A percentile compares a stretch with the other conserved stretches of the same genome.
These are phyloP conservation scores for Rhagoletis pomonella DNA, from an alignment of 1,140 invertebrate species.

Conservation along the genomic window DNA sequence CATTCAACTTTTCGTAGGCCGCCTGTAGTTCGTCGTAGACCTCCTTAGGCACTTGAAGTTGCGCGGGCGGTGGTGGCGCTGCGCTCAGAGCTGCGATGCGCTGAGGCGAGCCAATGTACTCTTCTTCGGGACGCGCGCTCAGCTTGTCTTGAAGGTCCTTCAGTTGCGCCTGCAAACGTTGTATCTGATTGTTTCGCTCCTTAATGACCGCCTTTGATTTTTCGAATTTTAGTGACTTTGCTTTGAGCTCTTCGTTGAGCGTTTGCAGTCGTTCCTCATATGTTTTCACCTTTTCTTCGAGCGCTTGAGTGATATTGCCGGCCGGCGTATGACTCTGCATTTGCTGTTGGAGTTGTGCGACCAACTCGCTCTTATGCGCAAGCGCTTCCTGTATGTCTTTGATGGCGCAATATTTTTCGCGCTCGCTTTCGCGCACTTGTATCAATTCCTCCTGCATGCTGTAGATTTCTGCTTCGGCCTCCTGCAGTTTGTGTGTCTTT, in stretches of 20 bases:
- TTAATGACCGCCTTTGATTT: constrained; percentile 74
- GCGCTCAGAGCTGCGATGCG: not conserved
- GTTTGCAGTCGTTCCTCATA: constrained; percentile 48
- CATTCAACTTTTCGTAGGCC: constrained; percentile 74
- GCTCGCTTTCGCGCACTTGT: constrained; percentile 39
- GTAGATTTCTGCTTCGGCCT: constrained; percentile 54
- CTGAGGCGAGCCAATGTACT: not conserved
- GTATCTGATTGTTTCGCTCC: constrained; percentile 68
- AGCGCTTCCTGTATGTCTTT: constrained; percentile 38
- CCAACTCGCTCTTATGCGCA: not conserved
- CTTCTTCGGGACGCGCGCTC: constrained; percentile 53
- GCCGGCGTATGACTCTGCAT: not conserved
- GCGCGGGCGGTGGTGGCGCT: constrained; percentile 22
- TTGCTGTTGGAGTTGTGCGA: not conserved
- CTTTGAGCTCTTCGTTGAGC: constrained; percentile 61
- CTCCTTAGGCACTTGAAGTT: constrained; percentile 15
- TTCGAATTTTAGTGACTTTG: constrained; percentile 68
- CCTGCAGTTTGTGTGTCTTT: constrained; percentile 58
- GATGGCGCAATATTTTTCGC: constrained; percentile 45
- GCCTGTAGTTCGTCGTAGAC: constrained; percentile 62
- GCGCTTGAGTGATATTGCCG: constrained; percentile 21
- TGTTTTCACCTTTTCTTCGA: not conserved
- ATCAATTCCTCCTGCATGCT: constrained; percentile 54
- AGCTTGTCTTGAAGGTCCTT: constrained; percentile 56
- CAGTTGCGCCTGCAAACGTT: constrained; percentile 65